These are phyloP conservation scores for Pseudochirops corinnae DNA, from an alignment of 2,797 vertebrate species.

Conservation along the genomic window DNA sequence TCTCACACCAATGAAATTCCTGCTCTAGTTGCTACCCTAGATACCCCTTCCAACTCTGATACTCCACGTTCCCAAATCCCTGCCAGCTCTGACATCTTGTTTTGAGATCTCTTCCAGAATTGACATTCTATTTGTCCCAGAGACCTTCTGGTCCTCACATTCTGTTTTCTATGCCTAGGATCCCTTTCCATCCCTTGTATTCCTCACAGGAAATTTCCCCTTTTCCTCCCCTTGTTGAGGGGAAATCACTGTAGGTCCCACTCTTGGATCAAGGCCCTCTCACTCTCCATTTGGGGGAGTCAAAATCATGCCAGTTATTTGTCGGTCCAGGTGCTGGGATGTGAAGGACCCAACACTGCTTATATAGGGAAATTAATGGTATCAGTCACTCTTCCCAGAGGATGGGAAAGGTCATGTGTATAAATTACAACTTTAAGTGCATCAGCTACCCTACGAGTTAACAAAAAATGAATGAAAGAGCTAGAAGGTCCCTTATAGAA, in stretches of 20 bases:
- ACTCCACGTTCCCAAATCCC: background rate
- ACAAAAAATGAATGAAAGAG: constrained; percentile 39
- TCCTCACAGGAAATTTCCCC: background rate
- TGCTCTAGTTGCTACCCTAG: background rate
- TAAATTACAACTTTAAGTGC: constrained; percentile 37
- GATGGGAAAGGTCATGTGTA: constrained; percentile 31
- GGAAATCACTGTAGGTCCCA: background rate
- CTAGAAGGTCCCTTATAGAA: constrained; percentile 35
- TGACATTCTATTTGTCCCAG: background rate
- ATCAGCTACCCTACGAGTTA: constrained; percentile 53
- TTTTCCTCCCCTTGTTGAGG: background rate
- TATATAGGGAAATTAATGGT: constrained; percentile 40
- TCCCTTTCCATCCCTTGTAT: background rate
- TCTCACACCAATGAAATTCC: background rate
- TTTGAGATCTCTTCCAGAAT: background rate
- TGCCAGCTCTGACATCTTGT: background rate
- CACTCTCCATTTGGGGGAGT: background rate
- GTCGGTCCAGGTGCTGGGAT: background rate
- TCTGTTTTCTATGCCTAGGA: background rate
- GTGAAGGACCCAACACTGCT: background rate
- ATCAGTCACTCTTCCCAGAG: constrained; percentile 3
- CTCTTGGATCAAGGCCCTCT: background rate
- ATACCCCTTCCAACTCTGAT: background rate
- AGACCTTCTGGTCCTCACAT: background rate
- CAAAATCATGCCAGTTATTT: background rate